Percentiles rank a stretch among this genome's conserved stretches.
These are phyloP conservation scores for Heliopora coerulea DNA, from an alignment of 92 coral and sea anemone species.

Conservation along the genomic window DNA sequence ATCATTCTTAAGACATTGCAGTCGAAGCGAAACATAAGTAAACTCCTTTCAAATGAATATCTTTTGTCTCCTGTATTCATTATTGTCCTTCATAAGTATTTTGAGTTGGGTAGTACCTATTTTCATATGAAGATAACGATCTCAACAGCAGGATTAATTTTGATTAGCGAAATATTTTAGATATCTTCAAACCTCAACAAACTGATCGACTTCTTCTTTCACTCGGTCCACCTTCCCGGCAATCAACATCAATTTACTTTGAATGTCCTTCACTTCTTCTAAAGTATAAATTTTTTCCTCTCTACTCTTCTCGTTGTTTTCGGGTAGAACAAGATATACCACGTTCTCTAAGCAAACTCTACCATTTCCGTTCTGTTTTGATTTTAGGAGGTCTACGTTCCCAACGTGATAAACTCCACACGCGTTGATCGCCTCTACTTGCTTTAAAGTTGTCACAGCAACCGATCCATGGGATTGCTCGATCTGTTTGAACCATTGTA, in stretches of 20 bases:
- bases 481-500: slow-evolving; percentile 71
- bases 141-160: too few species aligned
- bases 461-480: slow-evolving; percentile 76
- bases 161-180: too few species aligned
- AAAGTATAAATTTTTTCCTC: slow-evolving; percentile 50
- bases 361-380: too few species aligned
- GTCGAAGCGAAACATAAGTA: too few species aligned
- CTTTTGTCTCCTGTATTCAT: too few species aligned
- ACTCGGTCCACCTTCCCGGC: slow-evolving; percentile 78
- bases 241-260: slow-evolving; percentile 90
- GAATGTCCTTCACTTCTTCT: slow-evolving; percentile 78
- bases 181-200: slow-evolving; percentile 74
- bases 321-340: slow-evolving; percentile 39
- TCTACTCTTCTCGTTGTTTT: slow-evolving; percentile 15
- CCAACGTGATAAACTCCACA: slow-evolving; percentile 48
- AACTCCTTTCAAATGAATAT: too few species aligned
- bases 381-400: not conserved
- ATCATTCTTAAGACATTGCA: too few species aligned
- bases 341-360: slow-evolving; percentile 4
- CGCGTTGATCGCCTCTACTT: slow-evolving; percentile 70
- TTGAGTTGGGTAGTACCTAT: too few species aligned
- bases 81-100: too few species aligned
- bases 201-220: slow-evolving; percentile 75
- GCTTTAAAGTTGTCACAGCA: slow-evolving; percentile 70
- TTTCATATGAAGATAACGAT: too few species aligned